Base-by-base conservation (phyloP, 2,797 vertebrate species). In the Gambelia wislizenii region DNA sequence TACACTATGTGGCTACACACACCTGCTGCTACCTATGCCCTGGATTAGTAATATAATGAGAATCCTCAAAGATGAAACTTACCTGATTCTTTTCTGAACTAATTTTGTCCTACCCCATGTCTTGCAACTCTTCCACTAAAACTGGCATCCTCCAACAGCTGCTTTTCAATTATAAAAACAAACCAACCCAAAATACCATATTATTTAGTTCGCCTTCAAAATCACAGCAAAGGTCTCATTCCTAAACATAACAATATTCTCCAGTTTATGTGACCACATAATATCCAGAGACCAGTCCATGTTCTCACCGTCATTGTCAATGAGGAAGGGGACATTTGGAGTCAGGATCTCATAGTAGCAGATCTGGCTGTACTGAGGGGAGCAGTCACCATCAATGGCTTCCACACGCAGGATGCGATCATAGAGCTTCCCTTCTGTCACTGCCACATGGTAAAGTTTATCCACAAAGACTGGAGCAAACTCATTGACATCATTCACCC, bases 271-370 rank as follows among this genome's bases (percentile, higher is more conserved):
- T 59, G 14, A 12, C 39, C 59, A 39, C 36, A n/a, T 30, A 33
- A 42, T 36, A 69, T 25, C 4, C 0, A 85, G 84, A 13, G 49
- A 75, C 0, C 22, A 30, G 44, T 85, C 52, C 20, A 0, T 39
- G 77, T 42, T 75, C 96, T 96, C 95, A 99, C 99, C 99, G 0
- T 99, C 99, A 0, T 99, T 99, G 97, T 99, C 99, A 7, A 99
- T 99, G 90, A 99, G 98, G 85, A 99, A 99, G 93, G 99, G 99
- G 85, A 99, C 98, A 7, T 99, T 99, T 74, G 98, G 98, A 0
- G 99, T 99, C 91, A 99, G 98, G 96, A 99, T 99, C 97, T 99
- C 98, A 2, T 99, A 99, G 97, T 99, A 99, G 97, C 99, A 99
- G 92, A 99, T 99, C 97, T 99, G 99, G 97, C 99, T 99, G 96